phyloP scores from a whole-genome alignment of 2,888 invertebrate species.

The Andrena fulva region DNA sequence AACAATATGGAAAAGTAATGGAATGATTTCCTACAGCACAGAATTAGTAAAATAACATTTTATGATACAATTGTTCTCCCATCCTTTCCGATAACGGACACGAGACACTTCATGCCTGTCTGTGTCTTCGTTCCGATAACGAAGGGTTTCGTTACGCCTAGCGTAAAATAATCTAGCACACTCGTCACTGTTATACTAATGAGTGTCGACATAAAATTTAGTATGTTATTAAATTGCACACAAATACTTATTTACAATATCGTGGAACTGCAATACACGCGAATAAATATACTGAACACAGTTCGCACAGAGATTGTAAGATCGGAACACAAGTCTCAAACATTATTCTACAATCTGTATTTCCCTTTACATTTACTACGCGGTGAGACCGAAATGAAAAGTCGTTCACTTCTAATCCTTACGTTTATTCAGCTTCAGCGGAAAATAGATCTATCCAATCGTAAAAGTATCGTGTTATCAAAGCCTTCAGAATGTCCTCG shows the following conservation, averaged over 20 bases:
- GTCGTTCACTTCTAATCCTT: constrained; percentile 27
- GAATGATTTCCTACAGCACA: constrained; percentile 39
- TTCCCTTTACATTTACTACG: constrained; percentile 12
- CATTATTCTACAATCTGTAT: constrained; percentile 11
- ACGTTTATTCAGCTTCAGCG: constrained; percentile 16
- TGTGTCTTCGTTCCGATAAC: constrained; percentile 20
- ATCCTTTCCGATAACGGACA: constrained; percentile 1
- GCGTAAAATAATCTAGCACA: constrained; percentile 30
- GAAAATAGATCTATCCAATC: constrained; percentile 46
- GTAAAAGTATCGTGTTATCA: constrained; percentile 23
- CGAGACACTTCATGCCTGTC: constrained; percentile 23
- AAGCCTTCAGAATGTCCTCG: constrained; percentile 3
- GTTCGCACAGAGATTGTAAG: constrained; percentile 36
- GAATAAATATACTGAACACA: constrained; percentile 61
- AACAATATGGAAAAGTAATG: constrained; percentile 45
- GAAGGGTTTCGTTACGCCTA: constrained; percentile 17
- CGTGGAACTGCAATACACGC: constrained; percentile 35
- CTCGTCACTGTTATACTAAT: constrained; percentile 20
- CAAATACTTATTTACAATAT: constrained; percentile 56
- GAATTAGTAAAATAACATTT: constrained; percentile 38
- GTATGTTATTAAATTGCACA: constrained; percentile 53
- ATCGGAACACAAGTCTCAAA: constrained; percentile 27
- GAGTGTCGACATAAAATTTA: constrained; percentile 22
- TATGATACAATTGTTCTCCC: neutral
- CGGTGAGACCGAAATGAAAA: constrained; percentile 38